Evolutionary conservation across 64 coral and sea anemone genomes (phyloP).

Genomic region (Montipora sp.): DNA sequence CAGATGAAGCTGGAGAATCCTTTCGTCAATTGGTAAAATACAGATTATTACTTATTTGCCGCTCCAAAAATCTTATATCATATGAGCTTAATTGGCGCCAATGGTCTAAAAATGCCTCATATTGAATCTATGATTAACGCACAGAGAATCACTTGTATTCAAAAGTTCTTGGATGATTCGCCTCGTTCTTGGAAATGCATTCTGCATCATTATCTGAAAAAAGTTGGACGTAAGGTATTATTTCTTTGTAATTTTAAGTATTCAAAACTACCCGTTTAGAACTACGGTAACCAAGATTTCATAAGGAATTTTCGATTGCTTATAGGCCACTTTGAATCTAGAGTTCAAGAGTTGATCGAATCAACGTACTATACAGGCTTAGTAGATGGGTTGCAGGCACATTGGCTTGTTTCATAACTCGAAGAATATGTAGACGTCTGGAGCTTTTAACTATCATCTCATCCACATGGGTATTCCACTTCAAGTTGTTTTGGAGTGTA

Average conservation of each 20-base stretch:
- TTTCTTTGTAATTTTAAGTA: background rate
- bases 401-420: too few relatives aligned
- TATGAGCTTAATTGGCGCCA: background rate
- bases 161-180: background rate
- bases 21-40: background rate
- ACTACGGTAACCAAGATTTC: background rate
- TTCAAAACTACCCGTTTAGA: background rate
- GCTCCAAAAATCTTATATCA: background rate
- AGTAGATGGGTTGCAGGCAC: too few relatives aligned
- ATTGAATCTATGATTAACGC: background rate
- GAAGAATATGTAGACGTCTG: too few relatives aligned
- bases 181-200: background rate
- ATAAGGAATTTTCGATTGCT: background rate
- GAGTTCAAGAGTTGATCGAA: too few relatives aligned
- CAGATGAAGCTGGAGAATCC: background rate
- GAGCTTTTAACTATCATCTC: too few relatives aligned
- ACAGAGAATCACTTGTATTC: background rate
- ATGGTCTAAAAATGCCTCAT: background rate
- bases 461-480: too few relatives aligned
- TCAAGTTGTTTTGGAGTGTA: too few relatives aligned
- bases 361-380: too few relatives aligned
- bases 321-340: background rate
- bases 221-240: background rate
- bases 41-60: background rate
- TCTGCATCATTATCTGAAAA: too few relatives aligned